Evolutionary conservation across 2,888 invertebrate species (phyloP).

Genomic region (Rapana venosa): DNA sequence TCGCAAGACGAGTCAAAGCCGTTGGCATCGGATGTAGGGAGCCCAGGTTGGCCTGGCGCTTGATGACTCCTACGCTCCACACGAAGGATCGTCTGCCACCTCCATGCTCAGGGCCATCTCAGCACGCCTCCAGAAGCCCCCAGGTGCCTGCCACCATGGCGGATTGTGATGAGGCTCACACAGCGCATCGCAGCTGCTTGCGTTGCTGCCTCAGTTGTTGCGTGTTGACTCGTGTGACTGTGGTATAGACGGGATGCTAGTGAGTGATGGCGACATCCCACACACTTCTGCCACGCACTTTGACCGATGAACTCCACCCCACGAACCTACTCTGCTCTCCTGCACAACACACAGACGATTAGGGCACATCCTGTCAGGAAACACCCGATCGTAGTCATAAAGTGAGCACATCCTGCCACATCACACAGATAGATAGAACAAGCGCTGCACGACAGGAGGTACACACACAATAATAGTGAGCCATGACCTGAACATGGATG

Average conservation of each 20-base stretch:
- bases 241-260: constrained; percentile 30
- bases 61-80: constrained; percentile 93
- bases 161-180: too few species aligned
- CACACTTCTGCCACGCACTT: too few species aligned
- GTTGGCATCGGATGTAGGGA: constrained; percentile 98
- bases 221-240: constrained; percentile 8
- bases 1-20: constrained; percentile 92
- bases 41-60: constrained; percentile 98
- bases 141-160: constrained; percentile 25
- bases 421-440: too few species aligned
- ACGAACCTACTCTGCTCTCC: too few species aligned
- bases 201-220: constrained; percentile 35
- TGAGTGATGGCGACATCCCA: constrained; percentile 7
- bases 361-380: too few species aligned
- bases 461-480: too few species aligned
- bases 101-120: constrained; percentile 75
- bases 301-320: too few species aligned
- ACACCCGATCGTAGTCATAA: not conserved
- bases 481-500: too few species aligned
- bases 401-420: too few species aligned
- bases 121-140: constrained; percentile 64
- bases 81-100: constrained; percentile 72
- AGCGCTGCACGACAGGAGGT: not conserved
- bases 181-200: constrained; percentile 14
- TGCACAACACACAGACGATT: too few species aligned